Evolutionary conservation across 2,888 invertebrate species (phyloP).

Genomic region (Ceraclea dissimilis): DNA sequence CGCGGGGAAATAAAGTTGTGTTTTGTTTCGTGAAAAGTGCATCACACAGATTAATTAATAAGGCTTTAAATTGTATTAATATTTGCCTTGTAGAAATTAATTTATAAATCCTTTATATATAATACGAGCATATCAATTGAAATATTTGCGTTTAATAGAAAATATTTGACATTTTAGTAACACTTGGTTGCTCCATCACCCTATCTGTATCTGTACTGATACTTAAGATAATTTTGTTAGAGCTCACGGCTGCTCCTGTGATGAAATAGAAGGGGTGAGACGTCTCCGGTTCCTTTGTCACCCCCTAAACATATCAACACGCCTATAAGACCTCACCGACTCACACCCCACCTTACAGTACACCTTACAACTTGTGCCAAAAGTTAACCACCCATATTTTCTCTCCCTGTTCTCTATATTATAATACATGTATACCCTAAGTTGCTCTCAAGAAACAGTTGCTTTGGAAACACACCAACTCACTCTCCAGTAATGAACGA

Average conservation of each 20-base stretch:
- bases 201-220: slow-evolving; percentile 8
- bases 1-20: too few relatives aligned
- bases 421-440: too few relatives aligned
- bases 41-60: too few relatives aligned
- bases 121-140: neutral
- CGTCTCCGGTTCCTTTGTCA: slow-evolving; percentile 22
- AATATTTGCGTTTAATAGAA: neutral
- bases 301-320: slow-evolving; percentile 27
- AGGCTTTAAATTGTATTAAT: too few relatives aligned
- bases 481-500: neutral
- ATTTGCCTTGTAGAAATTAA: too few relatives aligned
- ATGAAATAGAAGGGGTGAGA: slow-evolving; percentile 17
- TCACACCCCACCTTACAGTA: slow-evolving; percentile 19
- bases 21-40: too few relatives aligned
- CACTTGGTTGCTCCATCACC: slow-evolving; percentile 1
- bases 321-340: slow-evolving; percentile 20
- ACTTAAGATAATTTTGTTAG: slow-evolving; percentile 20
- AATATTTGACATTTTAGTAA: neutral
- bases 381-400: slow-evolving; percentile 20
- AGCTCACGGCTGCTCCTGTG: slow-evolving; percentile 10
- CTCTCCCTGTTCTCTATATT: slow-evolving; percentile 2
- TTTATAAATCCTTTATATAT: too few relatives aligned
- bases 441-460: neutral
- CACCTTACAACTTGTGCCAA: slow-evolving; percentile 21
- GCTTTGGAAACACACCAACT: neutral